Evolutionary conservation across 1,140 invertebrate genomes (phyloP).

Genomic region (Sweltsa coloradensis): DNA sequence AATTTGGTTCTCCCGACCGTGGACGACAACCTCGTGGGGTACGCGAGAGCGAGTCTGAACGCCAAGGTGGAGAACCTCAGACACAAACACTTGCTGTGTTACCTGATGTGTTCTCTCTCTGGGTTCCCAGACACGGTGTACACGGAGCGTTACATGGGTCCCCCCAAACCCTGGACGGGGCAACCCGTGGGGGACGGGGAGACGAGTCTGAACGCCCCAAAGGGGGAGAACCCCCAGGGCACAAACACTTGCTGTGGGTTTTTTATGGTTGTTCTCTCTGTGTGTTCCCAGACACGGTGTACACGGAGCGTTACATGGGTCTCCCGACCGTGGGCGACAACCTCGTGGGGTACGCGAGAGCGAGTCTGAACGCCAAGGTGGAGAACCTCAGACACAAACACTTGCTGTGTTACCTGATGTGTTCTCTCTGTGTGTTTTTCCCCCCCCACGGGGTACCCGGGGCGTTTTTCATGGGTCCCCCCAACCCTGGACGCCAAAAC

Average conservation of each 20-base stretch:
- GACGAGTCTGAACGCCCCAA: constrained; percentile 36
- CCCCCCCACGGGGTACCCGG: constrained; percentile 52
- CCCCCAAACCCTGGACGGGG: constrained; percentile 38
- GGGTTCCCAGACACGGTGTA: constrained; percentile 46
- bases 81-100: constrained; percentile 41
- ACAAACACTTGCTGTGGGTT: no score
- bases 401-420: no score
- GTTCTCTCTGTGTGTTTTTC: no score
- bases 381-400: constrained; percentile 39
- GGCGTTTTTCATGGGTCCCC: constrained; percentile 53
- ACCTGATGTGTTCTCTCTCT: no score
- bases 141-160: constrained; percentile 54
- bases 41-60: constrained; percentile 38
- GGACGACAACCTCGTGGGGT: constrained; percentile 41
- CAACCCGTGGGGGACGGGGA: constrained; percentile 41
- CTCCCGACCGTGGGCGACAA: constrained; percentile 42
- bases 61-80: constrained; percentile 36
- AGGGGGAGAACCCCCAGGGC: no score
- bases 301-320: constrained; percentile 56
- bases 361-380: constrained; percentile 36
- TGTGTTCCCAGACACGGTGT: no score
- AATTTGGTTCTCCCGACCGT: no score
- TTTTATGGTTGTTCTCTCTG: no score
- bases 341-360: constrained; percentile 36
- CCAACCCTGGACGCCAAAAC: constrained; percentile 42